phyloP scores from a whole-genome alignment of 2,888 invertebrate species.

The Plebejus melissa region DNA sequence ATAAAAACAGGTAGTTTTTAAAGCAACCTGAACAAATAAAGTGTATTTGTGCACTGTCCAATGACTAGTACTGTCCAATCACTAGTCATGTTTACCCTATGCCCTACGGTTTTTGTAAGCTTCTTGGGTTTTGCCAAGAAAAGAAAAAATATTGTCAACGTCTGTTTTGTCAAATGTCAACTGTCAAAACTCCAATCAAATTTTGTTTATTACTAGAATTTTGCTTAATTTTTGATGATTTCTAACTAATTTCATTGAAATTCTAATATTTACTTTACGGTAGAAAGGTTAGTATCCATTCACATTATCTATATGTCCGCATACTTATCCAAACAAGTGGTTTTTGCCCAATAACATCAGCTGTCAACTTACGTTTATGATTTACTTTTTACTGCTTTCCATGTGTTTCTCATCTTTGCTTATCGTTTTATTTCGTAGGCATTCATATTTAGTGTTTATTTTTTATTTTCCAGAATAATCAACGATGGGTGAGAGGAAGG shows the following conservation, averaged over 20 bases:
- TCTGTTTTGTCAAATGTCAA: no score
- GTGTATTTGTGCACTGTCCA: no score
- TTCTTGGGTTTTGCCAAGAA: no score
- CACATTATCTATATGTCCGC: no score
- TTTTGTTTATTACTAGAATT: not conserved
- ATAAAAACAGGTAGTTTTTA: no score
- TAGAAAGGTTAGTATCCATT: not conserved
- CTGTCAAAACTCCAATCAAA: no score
- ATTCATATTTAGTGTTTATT: not conserved
- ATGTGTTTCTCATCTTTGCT: conserved; percentile 30
- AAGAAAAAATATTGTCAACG: not conserved
- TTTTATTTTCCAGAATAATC: conserved; percentile 33
- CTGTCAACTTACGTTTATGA: not conserved
- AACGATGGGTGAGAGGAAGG: conserved; percentile 98
- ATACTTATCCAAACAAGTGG: no score
- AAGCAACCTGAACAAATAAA: no score
- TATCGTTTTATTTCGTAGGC: not conserved
- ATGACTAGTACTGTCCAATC: no score
- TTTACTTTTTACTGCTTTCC: not conserved
- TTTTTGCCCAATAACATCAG: no score
- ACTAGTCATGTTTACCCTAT: no score
- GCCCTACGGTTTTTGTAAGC: no score
- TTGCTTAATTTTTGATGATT: not conserved
- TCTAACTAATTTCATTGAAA: not conserved
- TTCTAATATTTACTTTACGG: not conserved